Percentiles rank a stretch among this genome's conserved stretches.
Conservation (phyloP, 2,797 vertebrate species). For the Anolis apletophallus region DNA sequence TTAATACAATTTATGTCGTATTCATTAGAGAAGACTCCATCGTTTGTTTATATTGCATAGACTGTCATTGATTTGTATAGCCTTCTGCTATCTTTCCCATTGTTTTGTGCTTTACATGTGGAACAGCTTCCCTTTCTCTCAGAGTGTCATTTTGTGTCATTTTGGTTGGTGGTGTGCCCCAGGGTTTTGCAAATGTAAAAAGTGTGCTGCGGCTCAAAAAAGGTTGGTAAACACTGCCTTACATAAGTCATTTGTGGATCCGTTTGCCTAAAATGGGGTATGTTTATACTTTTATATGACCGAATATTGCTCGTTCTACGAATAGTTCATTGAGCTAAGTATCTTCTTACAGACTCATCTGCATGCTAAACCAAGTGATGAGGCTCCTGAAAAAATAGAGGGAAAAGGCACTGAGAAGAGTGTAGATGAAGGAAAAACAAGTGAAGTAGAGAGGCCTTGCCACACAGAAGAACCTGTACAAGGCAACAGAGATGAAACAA, state of each 20-base stretch:
- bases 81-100: too few species aligned
- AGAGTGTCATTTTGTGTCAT: too few species aligned
- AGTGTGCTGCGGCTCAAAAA: too few species aligned
- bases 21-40: too few species aligned
- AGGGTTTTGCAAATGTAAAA: too few species aligned
- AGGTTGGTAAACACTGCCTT: too few species aligned
- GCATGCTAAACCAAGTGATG: conserved; percentile 25
- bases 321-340: conserved; percentile 40
- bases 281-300: not conserved
- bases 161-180: too few species aligned
- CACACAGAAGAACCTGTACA: conserved; percentile 2
- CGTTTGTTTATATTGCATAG: too few species aligned
- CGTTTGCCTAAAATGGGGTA: not conserved
- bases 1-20: too few species aligned
- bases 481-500: not conserved
- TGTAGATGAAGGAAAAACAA: not conserved
- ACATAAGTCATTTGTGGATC: not conserved
- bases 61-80: too few species aligned
- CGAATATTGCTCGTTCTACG: not conserved
- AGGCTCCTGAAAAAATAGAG: conserved; percentile 17
- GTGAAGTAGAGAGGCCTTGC: conserved; percentile 43
- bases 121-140: too few species aligned
- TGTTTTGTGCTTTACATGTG: too few species aligned
- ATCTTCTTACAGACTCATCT: conserved; percentile 61
- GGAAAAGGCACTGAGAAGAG: conserved; percentile 50